Conservation (phyloP, 1,140 invertebrate species). For the Lepidurus couesii region DNA sequence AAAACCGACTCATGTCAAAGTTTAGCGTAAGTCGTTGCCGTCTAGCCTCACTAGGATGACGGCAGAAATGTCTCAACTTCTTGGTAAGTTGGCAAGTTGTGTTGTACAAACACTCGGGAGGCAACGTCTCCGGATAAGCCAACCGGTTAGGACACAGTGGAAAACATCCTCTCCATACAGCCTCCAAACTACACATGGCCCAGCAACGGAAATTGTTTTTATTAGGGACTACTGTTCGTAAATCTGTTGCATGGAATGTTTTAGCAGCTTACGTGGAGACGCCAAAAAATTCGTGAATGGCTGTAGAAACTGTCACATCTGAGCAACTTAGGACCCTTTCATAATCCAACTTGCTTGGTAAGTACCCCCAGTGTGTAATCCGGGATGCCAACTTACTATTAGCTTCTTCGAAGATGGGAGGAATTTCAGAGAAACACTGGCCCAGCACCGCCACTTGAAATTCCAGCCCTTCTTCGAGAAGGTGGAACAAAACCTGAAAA, state of each 20-base stretch:
- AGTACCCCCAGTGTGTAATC: constrained; percentile 58
- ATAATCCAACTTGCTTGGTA: constrained; percentile 54
- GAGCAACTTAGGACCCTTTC: constrained; percentile 50
- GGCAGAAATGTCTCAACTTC: constrained; percentile 47
- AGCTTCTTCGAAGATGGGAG: constrained; percentile 51
- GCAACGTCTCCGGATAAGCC: constrained; percentile 70
- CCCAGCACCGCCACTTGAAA: constrained; percentile 61
- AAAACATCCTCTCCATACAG: constrained; percentile 59
- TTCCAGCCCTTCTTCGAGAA: constrained; percentile 51
- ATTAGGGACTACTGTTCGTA: background rate
- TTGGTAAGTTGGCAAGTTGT: constrained; percentile 52
- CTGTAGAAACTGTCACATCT: constrained; percentile 66
- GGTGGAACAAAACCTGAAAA: constrained; percentile 52
- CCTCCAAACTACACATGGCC: constrained; percentile 55
- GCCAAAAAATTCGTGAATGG: constrained; percentile 69
- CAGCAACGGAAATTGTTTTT: constrained; percentile 29
- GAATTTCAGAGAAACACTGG: constrained; percentile 53
- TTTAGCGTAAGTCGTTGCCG: background rate
- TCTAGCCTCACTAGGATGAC: constrained; percentile 25
- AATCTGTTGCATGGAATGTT: constrained; percentile 28
- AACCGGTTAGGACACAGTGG: constrained; percentile 62
- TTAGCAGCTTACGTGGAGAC: constrained; percentile 57
- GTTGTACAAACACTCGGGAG: constrained; percentile 55
- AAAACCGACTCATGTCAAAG: background rate
- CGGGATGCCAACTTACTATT: constrained; percentile 49